phyloP scores from a whole-genome alignment of 2,797 vertebrate genomes.

The Pteropus rufus region DNA sequence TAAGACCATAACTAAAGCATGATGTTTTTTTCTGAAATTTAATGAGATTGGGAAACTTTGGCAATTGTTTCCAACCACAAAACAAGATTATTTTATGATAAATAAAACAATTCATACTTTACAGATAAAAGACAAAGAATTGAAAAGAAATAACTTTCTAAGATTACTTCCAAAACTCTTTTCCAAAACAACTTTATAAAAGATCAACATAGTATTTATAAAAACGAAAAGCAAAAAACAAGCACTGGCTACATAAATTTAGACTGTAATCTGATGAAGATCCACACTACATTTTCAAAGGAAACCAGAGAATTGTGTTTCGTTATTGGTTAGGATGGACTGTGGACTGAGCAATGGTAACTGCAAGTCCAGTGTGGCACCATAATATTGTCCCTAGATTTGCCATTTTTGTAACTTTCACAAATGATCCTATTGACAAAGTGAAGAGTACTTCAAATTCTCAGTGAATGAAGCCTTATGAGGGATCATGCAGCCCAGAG shows the following conservation, averaged over 20 bases:
- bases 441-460: background rate
- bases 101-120: background rate
- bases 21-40: background rate
- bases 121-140: background rate
- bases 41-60: background rate
- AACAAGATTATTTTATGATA: background rate
- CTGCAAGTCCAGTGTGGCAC: background rate
- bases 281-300: background rate
- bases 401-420: background rate
- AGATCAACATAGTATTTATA: background rate
- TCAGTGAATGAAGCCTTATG: background rate
- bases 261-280: background rate
- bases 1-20: background rate
- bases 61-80: background rate
- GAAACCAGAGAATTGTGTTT: background rate
- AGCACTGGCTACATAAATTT: background rate
- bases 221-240: background rate
- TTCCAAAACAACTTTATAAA: slow-evolving; percentile 5
- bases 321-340: background rate
- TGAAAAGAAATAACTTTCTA: background rate
- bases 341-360: background rate
- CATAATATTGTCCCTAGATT: background rate
- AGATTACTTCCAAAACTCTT: background rate
- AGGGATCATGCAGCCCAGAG: background rate
- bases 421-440: background rate